phyloP scores from a whole-genome alignment of 2,113 vertebrate species.

The Atherinomorus stipes region DNA sequence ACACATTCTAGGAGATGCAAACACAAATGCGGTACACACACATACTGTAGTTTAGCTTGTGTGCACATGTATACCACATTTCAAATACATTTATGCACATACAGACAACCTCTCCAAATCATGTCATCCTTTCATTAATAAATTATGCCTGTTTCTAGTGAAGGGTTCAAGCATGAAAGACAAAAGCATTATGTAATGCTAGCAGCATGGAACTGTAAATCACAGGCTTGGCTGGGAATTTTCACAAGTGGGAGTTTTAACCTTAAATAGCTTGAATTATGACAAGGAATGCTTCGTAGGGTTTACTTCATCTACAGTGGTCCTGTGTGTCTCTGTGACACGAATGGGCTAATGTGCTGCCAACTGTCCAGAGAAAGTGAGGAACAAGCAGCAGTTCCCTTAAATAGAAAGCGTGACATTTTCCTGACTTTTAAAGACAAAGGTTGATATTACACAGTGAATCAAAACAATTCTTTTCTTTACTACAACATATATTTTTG shows the following conservation, averaged over 20 bases:
- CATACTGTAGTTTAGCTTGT: not conserved
- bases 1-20: not conserved
- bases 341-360: conserved; percentile 26
- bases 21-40: not conserved
- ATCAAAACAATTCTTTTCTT: too few relatives aligned
- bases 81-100: conserved; percentile 18
- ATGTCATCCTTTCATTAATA: conserved; percentile 78
- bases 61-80: conserved; percentile 19
- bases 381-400: not conserved
- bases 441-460: too few relatives aligned
- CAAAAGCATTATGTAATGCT: conserved; percentile 79
- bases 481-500: too few relatives aligned
- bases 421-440: not conserved
- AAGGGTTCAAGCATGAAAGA: conserved; percentile 77
- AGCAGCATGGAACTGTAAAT: conserved; percentile 79
- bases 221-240: conserved; percentile 64
- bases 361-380: conserved; percentile 17
- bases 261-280: conserved; percentile 76
- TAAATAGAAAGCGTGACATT: not conserved
- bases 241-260: conserved; percentile 74
- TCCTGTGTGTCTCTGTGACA: conserved; percentile 19
- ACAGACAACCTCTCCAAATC: conserved; percentile 56
- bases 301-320: conserved; percentile 40
- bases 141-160: conserved; percentile 65
- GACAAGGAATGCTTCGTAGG: conserved; percentile 52